A percentile compares a stretch with the other conserved stretches of the same genome.
These are phyloP conservation scores for Rissa tridactyla DNA, from an alignment of 2,113 vertebrate species.

Conservation along the genomic window DNA sequence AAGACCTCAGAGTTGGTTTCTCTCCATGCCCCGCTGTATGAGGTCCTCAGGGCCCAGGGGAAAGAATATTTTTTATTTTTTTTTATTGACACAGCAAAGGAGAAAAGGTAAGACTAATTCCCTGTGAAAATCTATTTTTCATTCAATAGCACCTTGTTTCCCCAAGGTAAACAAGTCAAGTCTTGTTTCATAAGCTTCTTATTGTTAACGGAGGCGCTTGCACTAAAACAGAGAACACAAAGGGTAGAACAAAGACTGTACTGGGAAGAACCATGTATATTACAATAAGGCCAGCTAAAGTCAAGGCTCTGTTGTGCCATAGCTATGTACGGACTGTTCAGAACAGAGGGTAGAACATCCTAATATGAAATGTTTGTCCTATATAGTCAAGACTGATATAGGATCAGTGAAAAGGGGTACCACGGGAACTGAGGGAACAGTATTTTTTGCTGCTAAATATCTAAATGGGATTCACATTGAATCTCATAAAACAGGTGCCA, in stretches of 20 bases:
- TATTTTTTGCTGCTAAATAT: neutral
- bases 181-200: neutral
- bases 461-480: neutral
- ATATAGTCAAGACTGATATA: neutral
- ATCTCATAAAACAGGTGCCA: neutral
- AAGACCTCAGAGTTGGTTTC: neutral
- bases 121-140: neutral
- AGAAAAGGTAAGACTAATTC: neutral
- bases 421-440: neutral
- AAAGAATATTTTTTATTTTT: neutral
- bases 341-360: neutral
- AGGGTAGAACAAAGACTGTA: neutral
- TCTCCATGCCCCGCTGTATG: neutral
- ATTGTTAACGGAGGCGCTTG: neutral
- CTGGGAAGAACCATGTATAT: neutral
- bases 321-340: neutral
- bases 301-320: neutral
- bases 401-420: neutral
- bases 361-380: neutral
- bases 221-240: neutral
- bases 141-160: neutral
- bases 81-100: neutral
- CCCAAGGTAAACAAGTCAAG: neutral
- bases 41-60: neutral
- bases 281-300: neutral